phyloP scores from a whole-genome alignment of 2,888 invertebrate species.

The Andrena hattorfiana region DNA sequence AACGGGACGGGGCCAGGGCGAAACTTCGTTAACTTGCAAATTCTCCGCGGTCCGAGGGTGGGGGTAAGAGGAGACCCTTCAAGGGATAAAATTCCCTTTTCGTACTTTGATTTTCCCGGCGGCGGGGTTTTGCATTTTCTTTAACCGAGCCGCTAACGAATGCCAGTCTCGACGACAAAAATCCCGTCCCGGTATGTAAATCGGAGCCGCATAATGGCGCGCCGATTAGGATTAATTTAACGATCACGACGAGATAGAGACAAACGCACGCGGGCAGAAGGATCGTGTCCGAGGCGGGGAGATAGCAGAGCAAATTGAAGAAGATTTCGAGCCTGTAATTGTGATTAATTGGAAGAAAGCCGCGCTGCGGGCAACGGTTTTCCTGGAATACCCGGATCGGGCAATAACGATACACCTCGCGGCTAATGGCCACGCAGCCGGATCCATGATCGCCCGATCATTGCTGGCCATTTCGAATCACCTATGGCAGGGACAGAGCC shows the following conservation, averaged over 20 bases:
- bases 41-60: constrained; percentile 24
- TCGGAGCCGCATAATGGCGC: constrained; percentile 29
- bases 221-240: constrained; percentile 45
- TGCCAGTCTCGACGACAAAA: constrained; percentile 29
- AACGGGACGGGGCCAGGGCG: constrained; percentile 43
- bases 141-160: constrained; percentile 39
- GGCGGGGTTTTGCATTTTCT: constrained; percentile 40
- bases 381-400: background rate
- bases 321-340: constrained; percentile 41
- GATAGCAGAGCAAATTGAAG: constrained; percentile 49
- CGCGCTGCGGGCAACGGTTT: constrained; percentile 12
- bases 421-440: constrained; percentile 15
- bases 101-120: constrained; percentile 50
- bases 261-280: background rate
- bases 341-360: constrained; percentile 55
- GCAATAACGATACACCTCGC: constrained; percentile 11
- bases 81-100: constrained; percentile 33
- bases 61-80: constrained; percentile 1
- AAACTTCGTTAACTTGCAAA: constrained; percentile 64
- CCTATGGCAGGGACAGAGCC: constrained; percentile 1
- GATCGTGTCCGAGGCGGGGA: constrained; percentile 13
- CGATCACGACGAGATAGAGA: constrained; percentile 17
- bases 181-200: constrained; percentile 40
- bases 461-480: constrained; percentile 38
- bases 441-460: constrained; percentile 26